These are phyloP conservation scores for Paelopatides confundens DNA, from an alignment of 53 echinoderm and acorn worm species.

Conservation along the genomic window DNA sequence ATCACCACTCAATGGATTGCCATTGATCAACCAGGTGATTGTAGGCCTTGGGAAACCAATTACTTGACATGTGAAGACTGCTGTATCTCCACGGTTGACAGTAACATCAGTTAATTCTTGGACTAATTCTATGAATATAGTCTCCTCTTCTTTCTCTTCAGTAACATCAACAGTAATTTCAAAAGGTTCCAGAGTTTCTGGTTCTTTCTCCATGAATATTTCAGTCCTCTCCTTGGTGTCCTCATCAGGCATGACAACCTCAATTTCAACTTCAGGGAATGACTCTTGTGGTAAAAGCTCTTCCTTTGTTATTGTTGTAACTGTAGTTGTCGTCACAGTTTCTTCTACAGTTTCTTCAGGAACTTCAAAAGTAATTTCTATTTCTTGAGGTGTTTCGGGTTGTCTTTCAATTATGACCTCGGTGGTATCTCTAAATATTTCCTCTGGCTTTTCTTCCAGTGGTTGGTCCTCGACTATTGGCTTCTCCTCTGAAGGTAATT, in stretches of 20 bases:
- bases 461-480: not conserved
- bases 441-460: not conserved
- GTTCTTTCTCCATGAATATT: constrained; percentile 32
- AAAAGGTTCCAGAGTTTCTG: constrained; percentile 48
- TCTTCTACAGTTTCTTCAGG: not conserved
- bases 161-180: constrained; percentile 64
- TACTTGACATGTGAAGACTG: constrained; percentile 61
- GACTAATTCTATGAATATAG: constrained; percentile 59
- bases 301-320: not conserved
- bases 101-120: constrained; percentile 61
- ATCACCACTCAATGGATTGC: constrained; percentile 55
- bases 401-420: constrained; percentile 3
- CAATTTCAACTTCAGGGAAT: constrained; percentile 53
- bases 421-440: not conserved
- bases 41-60: constrained; percentile 71
- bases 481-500: not conserved
- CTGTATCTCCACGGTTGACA: constrained; percentile 57
- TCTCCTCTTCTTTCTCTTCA: constrained; percentile 50
- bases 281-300: constrained; percentile 25
- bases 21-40: constrained; percentile 68
- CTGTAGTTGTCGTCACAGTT: not conserved
- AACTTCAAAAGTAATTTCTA: constrained; percentile 55
- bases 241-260: constrained; percentile 41
- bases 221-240: constrained; percentile 22
- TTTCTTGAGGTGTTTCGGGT: constrained; percentile 59